Evolutionary conservation across 2,113 vertebrate species (phyloP), one percentile per base, ranked within the genome.

Genomic region (rabbit (Oryctolagus cuniculus)): DNA sequence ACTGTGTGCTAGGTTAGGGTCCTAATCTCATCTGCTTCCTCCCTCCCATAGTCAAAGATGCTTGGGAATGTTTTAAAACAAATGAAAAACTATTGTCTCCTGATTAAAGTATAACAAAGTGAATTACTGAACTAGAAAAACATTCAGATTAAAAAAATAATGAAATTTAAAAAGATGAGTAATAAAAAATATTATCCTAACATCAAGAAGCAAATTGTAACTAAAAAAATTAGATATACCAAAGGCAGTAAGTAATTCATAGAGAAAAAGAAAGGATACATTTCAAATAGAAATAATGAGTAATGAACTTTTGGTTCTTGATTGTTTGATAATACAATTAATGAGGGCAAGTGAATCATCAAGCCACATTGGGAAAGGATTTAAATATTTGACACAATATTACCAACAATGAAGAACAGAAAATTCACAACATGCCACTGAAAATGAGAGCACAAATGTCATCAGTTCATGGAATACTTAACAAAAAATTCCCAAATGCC

Each of bases 141-240:
- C 13, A 83, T 44, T 79, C 21, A 64, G 7, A 78, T 72, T 63
- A 75, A 66, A 74, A 74, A 55, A 84, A 86, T 87, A 89, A 80
- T 78, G 67, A 87, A 67, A 87, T 84, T 1, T 58, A 90, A 75
- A 95, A 83, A 91, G 13, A 88, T 61, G 24, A 87, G 16, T 36
- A 95, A 96, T 84, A 97, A 83, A 91, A 64, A 64, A 66, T 84
- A 27, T 25, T 67, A 89, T 36, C 31, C 8, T 70, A 93, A 58
- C 34, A 79, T 63, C 12, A 75, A 87, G 75, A 86, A 95, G 53
- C 55, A 91, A 95, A 67, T 34, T 61, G 6, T 93, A 69, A 85
- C 13, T 13, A 85, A 63, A 75, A 94, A 94, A 90, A 84, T 16
- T 13, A 88, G 9, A 67, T 49, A 81, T 64, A 66, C 36, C 64